A percentile compares a stretch with the other conserved stretches of the same genome.
Evolutionary conservation across 1,140 invertebrate species (phyloP).

Genomic region (Microplitis demolitor): DNA sequence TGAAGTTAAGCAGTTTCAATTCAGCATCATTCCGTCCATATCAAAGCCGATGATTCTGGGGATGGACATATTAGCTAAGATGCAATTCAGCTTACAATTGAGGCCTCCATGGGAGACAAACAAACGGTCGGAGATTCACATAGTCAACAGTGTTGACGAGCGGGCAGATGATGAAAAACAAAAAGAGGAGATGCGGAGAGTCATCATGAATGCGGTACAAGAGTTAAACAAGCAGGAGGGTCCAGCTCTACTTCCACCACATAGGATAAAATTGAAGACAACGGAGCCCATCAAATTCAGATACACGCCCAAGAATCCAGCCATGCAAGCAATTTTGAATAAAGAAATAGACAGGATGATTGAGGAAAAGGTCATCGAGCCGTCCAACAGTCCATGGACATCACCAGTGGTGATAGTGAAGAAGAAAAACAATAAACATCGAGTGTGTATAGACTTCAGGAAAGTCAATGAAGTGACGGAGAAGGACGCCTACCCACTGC

Average conservation of each 20-base stretch:
- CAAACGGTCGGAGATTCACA: too few species aligned
- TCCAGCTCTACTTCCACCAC: slow-evolving; percentile 22
- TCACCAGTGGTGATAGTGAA: background rate
- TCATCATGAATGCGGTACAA: background rate
- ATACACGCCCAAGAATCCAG: slow-evolving; percentile 36
- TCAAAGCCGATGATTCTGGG: too few species aligned
- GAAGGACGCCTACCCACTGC: slow-evolving; percentile 58
- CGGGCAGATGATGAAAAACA: too few species aligned
- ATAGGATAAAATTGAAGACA: slow-evolving; percentile 40
- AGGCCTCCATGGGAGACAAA: too few species aligned
- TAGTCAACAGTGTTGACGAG: too few species aligned
- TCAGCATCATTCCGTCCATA: too few species aligned
- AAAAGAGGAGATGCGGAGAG: too few species aligned
- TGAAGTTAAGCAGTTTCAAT: too few species aligned
- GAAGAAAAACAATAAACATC: slow-evolving; percentile 21
- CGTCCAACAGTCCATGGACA: background rate
- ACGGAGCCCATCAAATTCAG: slow-evolving; percentile 40
- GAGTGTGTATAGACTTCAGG: slow-evolving; percentile 60
- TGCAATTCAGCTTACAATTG: too few species aligned
- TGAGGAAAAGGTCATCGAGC: background rate
- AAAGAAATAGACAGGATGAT: background rate
- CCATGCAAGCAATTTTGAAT: background rate
- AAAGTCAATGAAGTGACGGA: slow-evolving; percentile 52
- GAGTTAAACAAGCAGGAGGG: background rate
- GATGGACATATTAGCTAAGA: too few species aligned